Evolutionary conservation across 2,888 invertebrate species (phyloP).

Genomic region (Muscina levida): DNA sequence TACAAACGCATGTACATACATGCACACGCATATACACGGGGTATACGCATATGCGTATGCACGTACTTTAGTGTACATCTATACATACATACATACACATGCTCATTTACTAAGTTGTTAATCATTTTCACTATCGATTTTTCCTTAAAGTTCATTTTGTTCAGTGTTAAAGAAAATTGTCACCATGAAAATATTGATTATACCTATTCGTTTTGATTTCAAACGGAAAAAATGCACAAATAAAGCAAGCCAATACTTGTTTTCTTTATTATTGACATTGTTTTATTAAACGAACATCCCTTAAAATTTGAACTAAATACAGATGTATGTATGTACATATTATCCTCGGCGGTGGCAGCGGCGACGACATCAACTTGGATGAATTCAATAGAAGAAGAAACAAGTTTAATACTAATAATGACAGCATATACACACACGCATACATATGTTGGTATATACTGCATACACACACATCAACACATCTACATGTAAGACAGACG

Average conservation of each 20-base stretch:
- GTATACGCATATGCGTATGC: not conserved
- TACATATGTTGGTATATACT: not conserved
- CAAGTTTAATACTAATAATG: slow-evolving; percentile 50
- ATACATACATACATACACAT: not conserved
- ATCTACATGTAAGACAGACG: not conserved
- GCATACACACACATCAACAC: not conserved
- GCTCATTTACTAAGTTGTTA: not conserved
- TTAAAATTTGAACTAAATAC: slow-evolving; percentile 41
- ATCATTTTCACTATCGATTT: slow-evolving; percentile 14
- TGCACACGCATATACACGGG: slow-evolving; percentile 1
- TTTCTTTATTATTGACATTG: not conserved
- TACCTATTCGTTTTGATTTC: not conserved
- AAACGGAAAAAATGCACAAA: not conserved
- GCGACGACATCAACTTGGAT: too few relatives aligned
- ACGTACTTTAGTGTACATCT: not conserved
- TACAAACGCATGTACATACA: not conserved
- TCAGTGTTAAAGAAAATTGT: not conserved
- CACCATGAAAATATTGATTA: slow-evolving; percentile 32
- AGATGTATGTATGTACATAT: not conserved
- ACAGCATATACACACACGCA: slow-evolving; percentile 12
- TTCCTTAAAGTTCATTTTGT: not conserved
- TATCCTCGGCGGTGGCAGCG: slow-evolving; percentile 1
- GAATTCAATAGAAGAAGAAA: slow-evolving; percentile 38
- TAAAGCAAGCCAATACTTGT: too few relatives aligned
- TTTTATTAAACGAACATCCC: slow-evolving; percentile 53